Conservation (phyloP, 2,113 vertebrate genomes). For the Shinisaurus crocodilurus region DNA sequence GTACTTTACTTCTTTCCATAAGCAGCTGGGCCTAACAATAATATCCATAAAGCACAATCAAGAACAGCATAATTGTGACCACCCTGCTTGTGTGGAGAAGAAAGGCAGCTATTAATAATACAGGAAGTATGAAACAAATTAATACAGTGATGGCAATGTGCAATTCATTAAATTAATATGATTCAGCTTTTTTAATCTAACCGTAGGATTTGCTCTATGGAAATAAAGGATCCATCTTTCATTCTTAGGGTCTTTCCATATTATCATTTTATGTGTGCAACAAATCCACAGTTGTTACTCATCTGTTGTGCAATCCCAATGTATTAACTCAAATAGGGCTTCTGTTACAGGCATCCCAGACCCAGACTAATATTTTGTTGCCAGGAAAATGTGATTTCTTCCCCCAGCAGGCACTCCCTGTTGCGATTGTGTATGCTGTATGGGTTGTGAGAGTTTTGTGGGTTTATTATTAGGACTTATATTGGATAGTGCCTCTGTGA, state of each 20-base stretch:
- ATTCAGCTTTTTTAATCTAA: constrained; percentile 16
- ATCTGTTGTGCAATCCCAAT: background rate
- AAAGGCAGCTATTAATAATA: constrained; percentile 35
- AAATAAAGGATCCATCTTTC: constrained; percentile 17
- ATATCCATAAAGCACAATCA: constrained; percentile 1
- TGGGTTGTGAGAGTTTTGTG: background rate
- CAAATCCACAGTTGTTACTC: constrained; percentile 6
- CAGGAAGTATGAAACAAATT: constrained; percentile 37
- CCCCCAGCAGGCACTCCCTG: background rate
- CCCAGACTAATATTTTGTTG: background rate
- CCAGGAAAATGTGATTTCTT: background rate
- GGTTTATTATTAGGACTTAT: background rate
- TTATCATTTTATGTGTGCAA: background rate
- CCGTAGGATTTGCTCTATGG: background rate
- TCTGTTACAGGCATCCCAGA: background rate
- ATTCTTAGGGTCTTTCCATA: background rate
- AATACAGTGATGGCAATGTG: constrained; percentile 20
- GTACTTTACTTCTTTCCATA: background rate
- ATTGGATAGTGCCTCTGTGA: background rate
- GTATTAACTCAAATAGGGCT: background rate
- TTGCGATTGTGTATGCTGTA: background rate
- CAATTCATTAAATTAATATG: constrained; percentile 36
- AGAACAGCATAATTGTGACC: constrained; percentile 14
- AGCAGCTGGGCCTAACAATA: constrained; percentile 1
- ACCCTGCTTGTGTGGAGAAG: constrained; percentile 26